Evolutionary conservation across 1,140 invertebrate genomes (phyloP).

Genomic region (Drosophila prosaltans): DNA sequence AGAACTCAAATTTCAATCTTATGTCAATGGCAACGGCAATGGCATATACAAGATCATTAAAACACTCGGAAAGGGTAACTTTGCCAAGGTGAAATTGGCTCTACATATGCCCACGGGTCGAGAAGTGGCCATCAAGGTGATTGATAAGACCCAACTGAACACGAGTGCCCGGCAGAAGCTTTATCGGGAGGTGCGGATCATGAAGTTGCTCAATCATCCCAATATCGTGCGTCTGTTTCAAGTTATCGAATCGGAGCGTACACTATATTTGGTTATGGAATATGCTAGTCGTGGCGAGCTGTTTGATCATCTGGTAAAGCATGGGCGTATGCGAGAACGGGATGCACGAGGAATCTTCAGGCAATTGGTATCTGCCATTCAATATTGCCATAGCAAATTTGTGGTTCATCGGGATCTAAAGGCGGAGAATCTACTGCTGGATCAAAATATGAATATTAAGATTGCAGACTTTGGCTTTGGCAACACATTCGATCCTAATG

Average conservation of each 20-base stretch:
- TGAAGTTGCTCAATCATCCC: constrained; percentile 99
- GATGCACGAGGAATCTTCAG: constrained; percentile 99
- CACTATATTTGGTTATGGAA: constrained; percentile 99
- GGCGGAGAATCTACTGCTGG: constrained; percentile 99
- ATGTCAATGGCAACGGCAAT: constrained; percentile 64
- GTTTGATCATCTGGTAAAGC: constrained; percentile 99
- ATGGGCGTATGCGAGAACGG: constrained; percentile 99
- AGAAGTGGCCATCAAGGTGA: constrained; percentile 99
- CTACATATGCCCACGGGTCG: constrained; percentile 99
- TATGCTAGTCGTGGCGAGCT: constrained; percentile 99
- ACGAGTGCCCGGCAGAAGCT: constrained; percentile 97
- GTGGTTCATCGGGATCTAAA: constrained; percentile 98
- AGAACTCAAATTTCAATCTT: constrained; percentile 62
- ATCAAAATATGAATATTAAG: constrained; percentile 99
- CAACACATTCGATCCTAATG: constrained; percentile 99
- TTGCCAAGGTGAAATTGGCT: constrained; percentile 99
- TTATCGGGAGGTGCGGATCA: constrained; percentile 96
- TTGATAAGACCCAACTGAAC: constrained; percentile 99
- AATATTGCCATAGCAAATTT: constrained; percentile 99
- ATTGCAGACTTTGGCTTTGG: constrained; percentile 99
- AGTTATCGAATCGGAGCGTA: constrained; percentile 99
- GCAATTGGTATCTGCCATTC: constrained; percentile 99
- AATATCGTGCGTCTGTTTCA: constrained; percentile 99
- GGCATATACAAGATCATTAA: constrained; percentile 99
- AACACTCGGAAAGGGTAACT: constrained; percentile 99